Evolutionary conservation across 1,140 invertebrate genomes (phyloP), one percentile per base, ranked within the genome.

Genomic region (Medauroidea extradentata): DNA sequence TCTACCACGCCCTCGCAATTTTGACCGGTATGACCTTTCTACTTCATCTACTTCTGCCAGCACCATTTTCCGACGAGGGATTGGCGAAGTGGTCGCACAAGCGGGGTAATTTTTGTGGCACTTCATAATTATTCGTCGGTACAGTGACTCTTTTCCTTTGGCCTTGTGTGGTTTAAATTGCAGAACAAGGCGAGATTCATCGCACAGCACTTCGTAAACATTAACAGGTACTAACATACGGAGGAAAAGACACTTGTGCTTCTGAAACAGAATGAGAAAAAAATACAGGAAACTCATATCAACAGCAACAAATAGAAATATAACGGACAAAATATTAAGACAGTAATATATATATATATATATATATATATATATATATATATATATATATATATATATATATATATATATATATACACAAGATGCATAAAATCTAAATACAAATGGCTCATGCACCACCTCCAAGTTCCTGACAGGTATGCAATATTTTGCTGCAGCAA

Each of bases 261-360:
- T n/a, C 53, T 55, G 53, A 42, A 55, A 55, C 16, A 14, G 44
- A 44, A 44, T 11, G 29, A 34, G 29, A n/a, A n/a, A n/a, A n/a
- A n/a, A n/a, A n/a, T n/a, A n/a, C n/a, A n/a, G n/a, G n/a, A n/a
- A n/a, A n/a, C n/a, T n/a, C n/a, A n/a, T n/a, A n/a, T n/a, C n/a
- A n/a, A n/a, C n/a, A n/a, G n/a, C n/a, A n/a, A n/a, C n/a, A n/a
- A n/a, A n/a, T n/a, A n/a, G n/a, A n/a, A n/a, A n/a, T n/a, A n/a
- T n/a, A n/a, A n/a, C n/a, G n/a, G n/a, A n/a, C n/a, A n/a, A n/a
- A n/a, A n/a, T n/a, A n/a, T n/a, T n/a, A n/a, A n/a, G n/a, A n/a
- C n/a, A n/a, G n/a, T n/a, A n/a, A n/a, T n/a, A n/a, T n/a, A n/a
- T n/a, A n/a, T n/a, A n/a, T n/a, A n/a, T n/a, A n/a, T n/a, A n/a